These are phyloP conservation scores for Megalurothrips usitatus DNA, from an alignment of 2,888 invertebrate genomes.

Conservation along the genomic window DNA sequence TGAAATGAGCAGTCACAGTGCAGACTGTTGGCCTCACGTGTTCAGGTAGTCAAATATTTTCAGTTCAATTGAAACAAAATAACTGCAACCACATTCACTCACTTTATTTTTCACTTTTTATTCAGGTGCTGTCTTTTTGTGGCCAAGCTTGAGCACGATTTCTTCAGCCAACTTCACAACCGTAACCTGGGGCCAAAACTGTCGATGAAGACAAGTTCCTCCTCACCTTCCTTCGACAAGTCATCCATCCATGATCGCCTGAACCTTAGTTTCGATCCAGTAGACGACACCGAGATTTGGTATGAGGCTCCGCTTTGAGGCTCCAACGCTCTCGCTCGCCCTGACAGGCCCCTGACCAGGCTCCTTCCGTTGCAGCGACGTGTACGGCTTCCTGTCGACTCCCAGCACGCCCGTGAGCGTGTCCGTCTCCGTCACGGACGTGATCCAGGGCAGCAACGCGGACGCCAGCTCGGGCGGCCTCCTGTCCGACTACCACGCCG, in stretches of 20 bases:
- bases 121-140: constrained; percentile 82
- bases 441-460: constrained; percentile 55
- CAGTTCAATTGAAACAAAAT: constrained; percentile 34
- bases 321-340: too few relatives aligned
- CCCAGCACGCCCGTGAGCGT: constrained; percentile 45
- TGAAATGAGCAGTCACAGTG: constrained; percentile 86
- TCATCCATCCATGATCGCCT: constrained; percentile 51
- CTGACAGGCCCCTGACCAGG: too few relatives aligned
- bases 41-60: constrained; percentile 55
- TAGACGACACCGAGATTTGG: constrained; percentile 74
- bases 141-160: constrained; percentile 82
- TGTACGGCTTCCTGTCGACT: constrained; percentile 73
- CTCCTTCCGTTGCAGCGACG: constrained; percentile 57
- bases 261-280: constrained; percentile 57
- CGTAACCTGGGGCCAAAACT: constrained; percentile 36
- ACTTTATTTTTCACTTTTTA: constrained; percentile 30
- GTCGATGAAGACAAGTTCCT: constrained; percentile 25
- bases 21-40: constrained; percentile 94
- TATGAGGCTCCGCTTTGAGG: constrained; percentile 43
- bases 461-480: constrained; percentile 49
- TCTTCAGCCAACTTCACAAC: constrained; percentile 70
- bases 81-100: neutral
- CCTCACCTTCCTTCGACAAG: constrained; percentile 34
- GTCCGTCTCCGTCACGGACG: constrained; percentile 63
- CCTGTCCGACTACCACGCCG: constrained; percentile 72